Base-by-base conservation (phyloP, 2,797 vertebrate genomes). In the Galagoides demidoff region DNA sequence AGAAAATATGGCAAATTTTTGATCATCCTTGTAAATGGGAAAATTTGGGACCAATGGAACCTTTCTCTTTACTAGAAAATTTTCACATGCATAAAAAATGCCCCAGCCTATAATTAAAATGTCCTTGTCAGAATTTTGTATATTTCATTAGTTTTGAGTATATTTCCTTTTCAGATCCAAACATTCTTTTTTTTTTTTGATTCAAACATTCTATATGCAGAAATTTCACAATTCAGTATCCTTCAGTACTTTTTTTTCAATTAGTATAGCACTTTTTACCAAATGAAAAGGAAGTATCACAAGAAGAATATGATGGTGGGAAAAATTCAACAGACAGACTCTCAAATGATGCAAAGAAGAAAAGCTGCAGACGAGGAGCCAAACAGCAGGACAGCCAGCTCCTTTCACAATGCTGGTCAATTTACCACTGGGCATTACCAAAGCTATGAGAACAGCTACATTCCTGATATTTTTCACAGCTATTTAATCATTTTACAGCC, bases 281-380 rank as follows among this genome's bases (percentile, higher is more conserved):
- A 89, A 71, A 55, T 70, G 25, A 70, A 92, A 92, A 89, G 31
- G 61, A 96, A 95, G 22, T 61, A 94, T 55, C 37, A 71, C 5
- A 64, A 66, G 76, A 83, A 68, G 23, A 83, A 94, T 89, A 17
- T 34, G 10, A 93, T 37, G 19, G 14, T 19, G 43, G 31, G 52
- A 92, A 83, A 71, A 66, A 52, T 37, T 85, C n/a, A 39, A 17
- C 89, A 95, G 43, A 85, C 64, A 89, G 12, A 73, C 27, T 73
- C n/a, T 55, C n/a, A 89, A 66, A 68, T n/a, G 68, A 25, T 34
- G 61, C 8, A 61, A 29, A 85, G 17, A 49, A 45, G 20, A 89
- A 82, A 93, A 68, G 11, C 27, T 86, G 45, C 22, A 49, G 49
- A 68, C 10, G 14, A 61, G 12, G 19, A 73, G 37, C 10, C 20